Conservation (phyloP, 2,888 invertebrate species). For the Callyntrura sp. region DNA sequence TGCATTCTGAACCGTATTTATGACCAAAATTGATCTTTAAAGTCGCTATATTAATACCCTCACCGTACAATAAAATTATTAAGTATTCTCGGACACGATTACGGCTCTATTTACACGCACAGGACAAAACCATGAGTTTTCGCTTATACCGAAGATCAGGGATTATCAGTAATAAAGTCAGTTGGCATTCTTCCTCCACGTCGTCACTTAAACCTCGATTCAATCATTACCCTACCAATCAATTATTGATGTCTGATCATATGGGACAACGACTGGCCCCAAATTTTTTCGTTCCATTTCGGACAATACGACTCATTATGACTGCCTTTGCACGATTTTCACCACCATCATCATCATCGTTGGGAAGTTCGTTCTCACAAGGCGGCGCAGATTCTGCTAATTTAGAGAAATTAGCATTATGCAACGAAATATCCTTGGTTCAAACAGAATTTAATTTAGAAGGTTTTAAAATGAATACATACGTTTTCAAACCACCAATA, state of each 20-base stretch:
- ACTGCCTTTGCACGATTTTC: background rate
- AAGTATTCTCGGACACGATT: background rate
- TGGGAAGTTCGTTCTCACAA: background rate
- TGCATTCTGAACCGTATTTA: too few relatives aligned
- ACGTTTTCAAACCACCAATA: background rate
- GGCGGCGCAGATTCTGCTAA: background rate
- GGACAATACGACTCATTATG: background rate
- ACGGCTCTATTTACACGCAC: background rate
- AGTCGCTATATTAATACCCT: too few relatives aligned
- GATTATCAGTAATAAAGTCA: background rate
- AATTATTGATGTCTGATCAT: background rate
- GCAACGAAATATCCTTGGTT: constrained; percentile 42
- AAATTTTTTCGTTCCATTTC: background rate
- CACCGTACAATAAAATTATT: background rate
- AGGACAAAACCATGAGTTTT: background rate
- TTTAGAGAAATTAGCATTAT: constrained; percentile 22
- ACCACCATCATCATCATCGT: background rate
- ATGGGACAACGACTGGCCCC: background rate
- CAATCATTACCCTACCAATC: background rate
- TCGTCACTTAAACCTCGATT: background rate
- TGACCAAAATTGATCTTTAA: too few relatives aligned
- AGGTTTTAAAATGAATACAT: background rate
- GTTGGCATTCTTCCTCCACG: background rate
- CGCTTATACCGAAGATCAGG: background rate
- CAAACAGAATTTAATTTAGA: constrained; percentile 38